Conservation (phyloP, 2,797 vertebrate genomes). For the Hemitrygon akajei region DNA sequence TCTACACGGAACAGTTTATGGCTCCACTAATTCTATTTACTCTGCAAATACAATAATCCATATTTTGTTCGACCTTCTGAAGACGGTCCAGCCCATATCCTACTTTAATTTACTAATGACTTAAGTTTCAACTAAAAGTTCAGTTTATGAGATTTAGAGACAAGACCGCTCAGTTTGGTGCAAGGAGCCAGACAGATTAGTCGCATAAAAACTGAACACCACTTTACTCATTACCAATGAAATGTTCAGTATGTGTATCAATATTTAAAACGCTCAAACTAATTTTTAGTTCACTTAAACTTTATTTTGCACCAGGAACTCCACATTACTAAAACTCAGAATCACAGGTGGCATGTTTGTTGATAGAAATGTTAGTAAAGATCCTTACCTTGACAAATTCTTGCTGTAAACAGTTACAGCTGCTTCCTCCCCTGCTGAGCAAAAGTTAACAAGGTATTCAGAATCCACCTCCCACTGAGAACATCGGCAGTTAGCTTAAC, state of each 20-base stretch:
- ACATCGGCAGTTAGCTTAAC: background rate
- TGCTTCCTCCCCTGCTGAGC: background rate
- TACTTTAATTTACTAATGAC: background rate
- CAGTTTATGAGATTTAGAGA: background rate
- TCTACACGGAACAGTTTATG: background rate
- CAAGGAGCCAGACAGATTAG: background rate
- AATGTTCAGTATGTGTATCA: background rate
- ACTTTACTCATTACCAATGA: background rate
- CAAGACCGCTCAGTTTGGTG: no score
- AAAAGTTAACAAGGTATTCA: background rate
- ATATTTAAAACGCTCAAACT: background rate
- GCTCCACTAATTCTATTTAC: background rate
- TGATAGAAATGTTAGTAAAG: background rate
- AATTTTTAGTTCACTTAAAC: background rate
- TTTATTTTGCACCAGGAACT: background rate
- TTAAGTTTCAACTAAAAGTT: no score
- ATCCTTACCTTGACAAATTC: slow-evolving; percentile 9
- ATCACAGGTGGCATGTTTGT: background rate
- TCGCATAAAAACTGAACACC: background rate
- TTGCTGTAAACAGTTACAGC: background rate
- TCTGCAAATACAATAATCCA: background rate
- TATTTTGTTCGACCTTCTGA: background rate
- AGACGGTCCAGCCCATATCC: background rate
- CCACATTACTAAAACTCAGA: background rate
- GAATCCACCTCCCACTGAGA: background rate